Evolutionary conservation across 2,888 invertebrate species (phyloP), one percentile per base, ranked within the genome.

Genomic region (Cartodere bifasciata): DNA sequence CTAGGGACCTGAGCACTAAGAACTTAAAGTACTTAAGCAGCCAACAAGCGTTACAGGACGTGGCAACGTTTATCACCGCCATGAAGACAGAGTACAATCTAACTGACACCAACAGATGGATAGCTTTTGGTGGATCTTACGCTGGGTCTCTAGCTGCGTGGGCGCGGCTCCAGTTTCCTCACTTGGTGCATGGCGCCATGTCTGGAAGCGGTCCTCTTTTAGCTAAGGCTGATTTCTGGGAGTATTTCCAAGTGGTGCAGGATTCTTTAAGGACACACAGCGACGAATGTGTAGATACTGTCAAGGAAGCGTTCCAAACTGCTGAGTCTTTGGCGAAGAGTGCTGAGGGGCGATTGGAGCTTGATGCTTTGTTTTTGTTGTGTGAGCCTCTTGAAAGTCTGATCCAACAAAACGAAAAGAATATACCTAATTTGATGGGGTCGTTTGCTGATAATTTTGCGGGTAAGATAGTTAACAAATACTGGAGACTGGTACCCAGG

Each of bases 61-160:
- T 91, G 34, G 90, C 91, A 0, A 64, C 69, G 42, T 95, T 95
- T 49, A 81, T 91, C 13, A 56, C 60, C 29, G 65, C 65, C 14
- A 86, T 86, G 72, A 82, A 78, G 42, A 49, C 57, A 2, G 53
- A 69, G 40, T 71, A 72, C 46, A 66, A 72, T 21, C 58, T 86
- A 13, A 53, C 63, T 4, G 52, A 57, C 1, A 56, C 66, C 9
- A 65, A 67, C 12, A 85, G 83, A 57, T 92, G 91, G 88, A 78
- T 95, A 39, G 79, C 78, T 2, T 94, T 95, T 56, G 95, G 95
- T 9, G 95, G 95, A 2, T 92, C 91, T 0, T 95, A 95, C 56
- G 82, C 94, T 2, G 94, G 92, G 2, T 84, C 87, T 0, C 60
- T 95, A 44, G 86, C 91, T 3, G 92, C 92, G 3, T 95, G 95